phyloP scores from a whole-genome alignment of 2,113 vertebrate species.

The Misgurnus mizolepis region DNA sequence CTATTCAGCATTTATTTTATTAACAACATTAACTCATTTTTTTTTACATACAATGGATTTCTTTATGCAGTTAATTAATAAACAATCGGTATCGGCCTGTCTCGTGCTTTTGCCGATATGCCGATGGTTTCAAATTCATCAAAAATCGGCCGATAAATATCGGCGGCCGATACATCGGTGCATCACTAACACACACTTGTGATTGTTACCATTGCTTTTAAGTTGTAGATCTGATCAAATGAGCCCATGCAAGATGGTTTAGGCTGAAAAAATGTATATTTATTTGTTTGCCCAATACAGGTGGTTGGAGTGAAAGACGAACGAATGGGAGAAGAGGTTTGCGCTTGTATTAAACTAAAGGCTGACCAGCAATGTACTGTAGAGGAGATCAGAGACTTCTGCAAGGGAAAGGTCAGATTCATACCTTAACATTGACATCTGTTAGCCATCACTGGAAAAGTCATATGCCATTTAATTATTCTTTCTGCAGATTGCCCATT shows the following conservation, averaged over 20 bases:
- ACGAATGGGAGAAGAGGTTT: constrained; percentile 92
- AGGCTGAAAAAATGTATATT: neutral
- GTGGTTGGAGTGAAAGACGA: constrained; percentile 88
- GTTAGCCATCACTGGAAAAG: neutral
- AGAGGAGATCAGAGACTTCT: constrained; percentile 86
- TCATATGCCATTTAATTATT: constrained; percentile 11
- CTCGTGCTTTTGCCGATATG: too few species aligned
- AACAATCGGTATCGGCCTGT: too few species aligned
- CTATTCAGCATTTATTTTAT: too few species aligned
- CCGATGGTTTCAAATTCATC: too few species aligned
- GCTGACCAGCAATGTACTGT: constrained; percentile 72
- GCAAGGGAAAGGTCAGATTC: constrained; percentile 83
- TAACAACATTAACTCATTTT: too few species aligned
- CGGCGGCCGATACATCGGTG: too few species aligned
- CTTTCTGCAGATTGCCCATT: constrained; percentile 85
- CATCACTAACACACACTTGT: too few species aligned
- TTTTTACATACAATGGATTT: too few species aligned
- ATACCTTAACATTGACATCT: neutral
- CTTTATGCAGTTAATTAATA: too few species aligned
- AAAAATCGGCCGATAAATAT: too few species aligned
- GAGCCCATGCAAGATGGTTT: neutral
- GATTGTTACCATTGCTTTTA: too few species aligned
- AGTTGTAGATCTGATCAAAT: too few species aligned
- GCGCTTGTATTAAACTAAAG: constrained; percentile 85
- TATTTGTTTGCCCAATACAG: constrained; percentile 64